phyloP scores from a whole-genome alignment of 2,797 vertebrate genomes.

The Gila robusta region DNA sequence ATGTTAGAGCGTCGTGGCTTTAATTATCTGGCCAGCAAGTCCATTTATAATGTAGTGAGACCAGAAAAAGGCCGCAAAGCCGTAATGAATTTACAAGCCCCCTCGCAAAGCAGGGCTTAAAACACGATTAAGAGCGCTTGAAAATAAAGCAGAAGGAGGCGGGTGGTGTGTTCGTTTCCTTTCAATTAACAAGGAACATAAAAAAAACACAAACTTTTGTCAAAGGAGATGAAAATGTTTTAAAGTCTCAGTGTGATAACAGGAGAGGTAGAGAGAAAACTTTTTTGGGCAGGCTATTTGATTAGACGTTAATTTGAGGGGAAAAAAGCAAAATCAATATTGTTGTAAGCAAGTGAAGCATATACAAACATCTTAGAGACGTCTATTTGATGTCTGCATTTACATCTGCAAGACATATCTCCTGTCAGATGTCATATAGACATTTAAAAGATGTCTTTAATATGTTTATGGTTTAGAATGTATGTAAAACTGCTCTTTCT shows the following conservation, averaged over 20 bases:
- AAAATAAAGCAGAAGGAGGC: slow-evolving; percentile 65
- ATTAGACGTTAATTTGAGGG: neutral
- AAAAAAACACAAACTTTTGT: slow-evolving; percentile 30
- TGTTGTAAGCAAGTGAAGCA: neutral
- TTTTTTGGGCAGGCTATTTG: neutral
- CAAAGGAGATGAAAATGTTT: slow-evolving; percentile 2
- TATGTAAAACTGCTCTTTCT: no score
- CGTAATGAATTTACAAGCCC: slow-evolving; percentile 78
- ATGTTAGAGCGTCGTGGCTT: slow-evolving; percentile 86
- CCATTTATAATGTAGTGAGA: slow-evolving; percentile 79
- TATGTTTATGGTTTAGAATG: no score
- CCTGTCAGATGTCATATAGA: no score
- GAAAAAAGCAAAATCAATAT: neutral
- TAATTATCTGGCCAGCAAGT: slow-evolving; percentile 84
- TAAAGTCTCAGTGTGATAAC: neutral
- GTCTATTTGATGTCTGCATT: no score
- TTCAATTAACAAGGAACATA: slow-evolving; percentile 67
- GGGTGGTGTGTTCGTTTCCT: slow-evolving; percentile 68
- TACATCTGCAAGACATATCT: no score
- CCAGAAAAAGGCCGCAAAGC: slow-evolving; percentile 48
- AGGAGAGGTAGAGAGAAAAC: neutral
- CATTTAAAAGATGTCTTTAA: no score
- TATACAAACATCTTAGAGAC: no score
- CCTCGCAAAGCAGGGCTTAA: slow-evolving; percentile 70
- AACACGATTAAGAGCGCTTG: slow-evolving; percentile 70